These are phyloP conservation scores for Crioceris asparagi DNA, from an alignment of 2,888 invertebrate genomes.

Conservation along the genomic window DNA sequence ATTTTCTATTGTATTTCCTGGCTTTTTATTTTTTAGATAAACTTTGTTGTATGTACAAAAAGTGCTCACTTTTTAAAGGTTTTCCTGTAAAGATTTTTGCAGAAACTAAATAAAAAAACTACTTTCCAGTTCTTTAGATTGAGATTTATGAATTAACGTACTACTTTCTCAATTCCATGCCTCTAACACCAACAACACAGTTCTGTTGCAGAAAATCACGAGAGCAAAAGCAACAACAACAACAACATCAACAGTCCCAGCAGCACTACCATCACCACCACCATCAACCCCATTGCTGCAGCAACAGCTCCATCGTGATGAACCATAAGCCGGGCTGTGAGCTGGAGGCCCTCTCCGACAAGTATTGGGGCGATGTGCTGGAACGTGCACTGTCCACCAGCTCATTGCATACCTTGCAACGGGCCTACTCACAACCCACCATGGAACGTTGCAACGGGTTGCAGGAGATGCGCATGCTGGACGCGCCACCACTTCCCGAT, in stretches of 20 bases:
- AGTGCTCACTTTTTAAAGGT: no score
- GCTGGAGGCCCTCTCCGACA: conserved; percentile 44
- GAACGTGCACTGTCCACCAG: conserved; percentile 67
- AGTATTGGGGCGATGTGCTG: conserved; percentile 57
- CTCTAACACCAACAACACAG: no score
- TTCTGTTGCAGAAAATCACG: conserved; percentile 29
- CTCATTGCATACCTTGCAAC: conserved; percentile 53
- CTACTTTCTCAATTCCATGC: no score
- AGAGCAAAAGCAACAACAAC: conserved; percentile 20
- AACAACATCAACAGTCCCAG: conserved; percentile 18
- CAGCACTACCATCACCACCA: no score
- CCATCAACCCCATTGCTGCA: conserved; percentile 29
- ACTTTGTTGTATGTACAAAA: no score
- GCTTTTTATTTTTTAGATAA: no score
- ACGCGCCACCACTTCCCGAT: conserved; percentile 34
- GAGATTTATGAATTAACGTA: no score
- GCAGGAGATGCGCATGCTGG: conserved; percentile 34
- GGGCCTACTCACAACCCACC: conserved; percentile 28
- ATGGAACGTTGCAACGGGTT: conserved; percentile 34
- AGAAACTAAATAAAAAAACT: no score
- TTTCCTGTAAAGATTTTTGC: no score
- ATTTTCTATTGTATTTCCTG: no score
- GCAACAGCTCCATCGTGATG: conserved; percentile 21
- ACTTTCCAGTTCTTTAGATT: no score
- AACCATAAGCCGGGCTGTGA: conserved; percentile 40